These are phyloP conservation scores for Platalea minor DNA, from an alignment of 2,797 vertebrate genomes.

Conservation along the genomic window DNA sequence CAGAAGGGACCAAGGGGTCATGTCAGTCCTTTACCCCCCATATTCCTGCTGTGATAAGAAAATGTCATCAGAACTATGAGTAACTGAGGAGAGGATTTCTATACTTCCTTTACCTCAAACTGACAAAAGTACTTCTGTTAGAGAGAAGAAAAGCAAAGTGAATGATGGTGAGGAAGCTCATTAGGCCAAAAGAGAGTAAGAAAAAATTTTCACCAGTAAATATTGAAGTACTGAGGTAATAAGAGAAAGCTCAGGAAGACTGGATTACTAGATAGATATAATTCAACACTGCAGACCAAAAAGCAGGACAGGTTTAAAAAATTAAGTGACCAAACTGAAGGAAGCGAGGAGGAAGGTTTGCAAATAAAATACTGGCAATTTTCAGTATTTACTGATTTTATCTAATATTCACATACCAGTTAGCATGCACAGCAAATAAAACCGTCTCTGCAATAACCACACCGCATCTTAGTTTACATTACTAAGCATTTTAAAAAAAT, in stretches of 20 bases:
- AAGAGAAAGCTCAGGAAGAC: not conserved
- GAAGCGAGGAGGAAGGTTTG: not conserved
- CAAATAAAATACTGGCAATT: not conserved
- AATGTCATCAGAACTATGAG: not conserved
- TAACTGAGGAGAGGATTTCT: not conserved
- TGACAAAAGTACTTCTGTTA: not conserved
- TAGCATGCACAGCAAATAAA: not conserved
- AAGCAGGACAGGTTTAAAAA: not conserved
- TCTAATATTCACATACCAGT: not conserved
- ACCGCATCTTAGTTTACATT: not conserved
- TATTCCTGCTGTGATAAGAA: not conserved
- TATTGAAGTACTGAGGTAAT: not conserved
- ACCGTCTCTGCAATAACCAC: not conserved
- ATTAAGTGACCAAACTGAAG: not conserved
- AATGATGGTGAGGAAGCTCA: not conserved
- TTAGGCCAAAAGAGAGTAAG: not conserved
- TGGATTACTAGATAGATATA: not conserved
- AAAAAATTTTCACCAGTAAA: not conserved
- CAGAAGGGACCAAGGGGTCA: not conserved
- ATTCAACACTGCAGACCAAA: not conserved
- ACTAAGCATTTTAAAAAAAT: not conserved
- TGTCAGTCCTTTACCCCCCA: not conserved
- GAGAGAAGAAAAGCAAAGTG: not conserved
- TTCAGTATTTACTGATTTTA: not conserved
- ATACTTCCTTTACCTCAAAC: not conserved